phyloP scores from a whole-genome alignment of 2,888 invertebrate genomes.

The Leucophenga maculata region DNA sequence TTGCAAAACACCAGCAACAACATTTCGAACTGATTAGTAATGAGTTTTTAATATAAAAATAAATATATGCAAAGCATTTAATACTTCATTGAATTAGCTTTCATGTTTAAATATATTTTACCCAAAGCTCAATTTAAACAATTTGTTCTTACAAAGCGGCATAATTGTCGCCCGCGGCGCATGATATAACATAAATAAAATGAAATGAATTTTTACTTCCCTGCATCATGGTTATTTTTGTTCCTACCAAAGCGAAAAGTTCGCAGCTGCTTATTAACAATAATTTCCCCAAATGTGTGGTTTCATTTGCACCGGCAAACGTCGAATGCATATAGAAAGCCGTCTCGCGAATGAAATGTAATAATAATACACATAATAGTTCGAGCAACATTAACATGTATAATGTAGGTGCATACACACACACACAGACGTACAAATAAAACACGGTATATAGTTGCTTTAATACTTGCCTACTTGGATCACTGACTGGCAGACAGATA shows the following conservation, averaged over 20 bases:
- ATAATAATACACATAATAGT: constrained; percentile 32
- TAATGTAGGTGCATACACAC: constrained; percentile 30
- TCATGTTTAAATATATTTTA: too few relatives aligned
- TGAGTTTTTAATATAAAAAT: too few relatives aligned
- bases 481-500: too few relatives aligned
- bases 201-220: background rate
- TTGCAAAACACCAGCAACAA: too few relatives aligned
- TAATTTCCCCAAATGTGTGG: constrained; percentile 63
- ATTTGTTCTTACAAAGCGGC: background rate
- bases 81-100: too few relatives aligned
- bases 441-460: background rate
- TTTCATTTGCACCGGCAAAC: constrained; percentile 59
- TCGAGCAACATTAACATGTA: constrained; percentile 44
- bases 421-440: background rate
- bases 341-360: constrained; percentile 8
- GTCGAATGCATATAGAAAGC: constrained; percentile 43
- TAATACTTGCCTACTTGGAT: too few relatives aligned
- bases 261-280: constrained; percentile 63
- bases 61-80: too few relatives aligned
- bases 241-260: constrained; percentile 26
- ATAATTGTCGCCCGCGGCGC: background rate
- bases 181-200: background rate
- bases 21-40: too few relatives aligned
- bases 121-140: background rate
- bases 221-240: background rate